phyloP scores from a whole-genome alignment of 2,113 vertebrate species.

The Myotis yumanensis region DNA sequence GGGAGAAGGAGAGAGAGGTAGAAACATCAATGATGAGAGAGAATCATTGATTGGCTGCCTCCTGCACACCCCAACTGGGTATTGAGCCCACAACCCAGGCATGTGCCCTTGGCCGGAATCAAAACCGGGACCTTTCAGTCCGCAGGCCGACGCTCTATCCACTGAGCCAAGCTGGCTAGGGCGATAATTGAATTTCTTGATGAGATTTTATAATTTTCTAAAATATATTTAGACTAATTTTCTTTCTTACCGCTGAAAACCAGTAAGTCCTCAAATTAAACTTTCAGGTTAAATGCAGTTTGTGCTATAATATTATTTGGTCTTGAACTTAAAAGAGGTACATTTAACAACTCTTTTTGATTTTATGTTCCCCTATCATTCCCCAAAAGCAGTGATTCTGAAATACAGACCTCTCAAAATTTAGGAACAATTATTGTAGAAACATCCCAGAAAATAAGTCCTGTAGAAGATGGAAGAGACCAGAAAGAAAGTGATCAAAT shows the following conservation, averaged over 20 bases:
- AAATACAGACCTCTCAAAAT: slow-evolving; percentile 75
- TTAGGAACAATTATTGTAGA: slow-evolving; percentile 76
- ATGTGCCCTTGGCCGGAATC: too few relatives aligned
- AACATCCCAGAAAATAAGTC: slow-evolving; percentile 70
- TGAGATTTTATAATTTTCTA: slow-evolving; percentile 35
- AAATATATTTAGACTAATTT: slow-evolving; percentile 21
- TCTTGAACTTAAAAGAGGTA: neutral
- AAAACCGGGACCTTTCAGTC: too few relatives aligned
- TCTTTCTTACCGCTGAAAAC: neutral
- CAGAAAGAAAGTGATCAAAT: slow-evolving; percentile 69
- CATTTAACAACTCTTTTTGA: neutral
- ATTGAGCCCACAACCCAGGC: too few relatives aligned
- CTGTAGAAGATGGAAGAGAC: slow-evolving; percentile 63
- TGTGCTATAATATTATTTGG: neutral
- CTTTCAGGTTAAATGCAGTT: neutral
- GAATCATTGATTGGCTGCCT: too few relatives aligned
- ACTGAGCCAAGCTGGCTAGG: too few relatives aligned
- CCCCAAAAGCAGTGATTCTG: slow-evolving; percentile 79
- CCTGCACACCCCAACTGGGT: too few relatives aligned
- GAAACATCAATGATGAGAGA: too few relatives aligned
- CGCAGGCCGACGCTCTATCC: too few relatives aligned
- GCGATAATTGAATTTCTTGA: slow-evolving; percentile 10
- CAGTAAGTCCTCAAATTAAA: neutral
- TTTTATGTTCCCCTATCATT: neutral
- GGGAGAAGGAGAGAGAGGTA: too few relatives aligned